Percentiles rank a stretch among this genome's conserved stretches.
Conservation (phyloP, 2,888 invertebrate species). For the Sinelater perroti region DNA sequence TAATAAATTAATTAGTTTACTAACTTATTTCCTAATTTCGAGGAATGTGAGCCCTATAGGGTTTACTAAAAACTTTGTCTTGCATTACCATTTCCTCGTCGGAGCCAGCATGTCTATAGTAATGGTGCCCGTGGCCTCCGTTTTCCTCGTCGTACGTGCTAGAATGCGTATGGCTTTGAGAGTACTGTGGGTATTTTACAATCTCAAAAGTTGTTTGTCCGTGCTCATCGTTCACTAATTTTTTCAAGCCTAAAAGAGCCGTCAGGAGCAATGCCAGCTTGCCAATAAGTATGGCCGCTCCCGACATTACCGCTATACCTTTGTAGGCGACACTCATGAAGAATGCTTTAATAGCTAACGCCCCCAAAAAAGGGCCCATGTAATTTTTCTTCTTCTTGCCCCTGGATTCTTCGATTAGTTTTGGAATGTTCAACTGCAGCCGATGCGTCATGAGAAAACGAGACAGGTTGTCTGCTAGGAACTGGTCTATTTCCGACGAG, state of each 20-base stretch:
- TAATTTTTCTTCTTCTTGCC: conserved; percentile 69
- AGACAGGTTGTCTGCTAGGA: conserved; percentile 66
- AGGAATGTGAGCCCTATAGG: conserved; percentile 63
- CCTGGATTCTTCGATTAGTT: conserved; percentile 64
- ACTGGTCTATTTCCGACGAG: conserved; percentile 68
- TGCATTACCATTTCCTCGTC: conserved; percentile 64
- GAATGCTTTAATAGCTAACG: conserved; percentile 75
- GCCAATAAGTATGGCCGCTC: conserved; percentile 82
- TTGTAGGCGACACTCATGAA: conserved; percentile 79
- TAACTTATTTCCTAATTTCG: background rate
- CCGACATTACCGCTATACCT: conserved; percentile 78
- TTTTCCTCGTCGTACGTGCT: conserved; percentile 60
- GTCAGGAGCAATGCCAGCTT: conserved; percentile 84
- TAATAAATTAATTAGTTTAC: background rate
- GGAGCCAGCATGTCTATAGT: conserved; percentile 9
- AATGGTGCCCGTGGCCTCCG: conserved; percentile 39
- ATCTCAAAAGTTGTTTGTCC: conserved; percentile 85
- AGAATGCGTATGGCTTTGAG: conserved; percentile 16
- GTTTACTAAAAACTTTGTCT: conserved; percentile 52
- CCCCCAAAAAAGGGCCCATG: conserved; percentile 72
- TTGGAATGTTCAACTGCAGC: conserved; percentile 53
- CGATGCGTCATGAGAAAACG: conserved; percentile 70
- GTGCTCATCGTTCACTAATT: conserved; percentile 72
- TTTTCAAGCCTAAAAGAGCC: conserved; percentile 82
- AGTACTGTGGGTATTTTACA: conserved; percentile 85